phyloP scores from a whole-genome alignment of 2,113 vertebrate genomes.

The Nycticebus coucang region DNA sequence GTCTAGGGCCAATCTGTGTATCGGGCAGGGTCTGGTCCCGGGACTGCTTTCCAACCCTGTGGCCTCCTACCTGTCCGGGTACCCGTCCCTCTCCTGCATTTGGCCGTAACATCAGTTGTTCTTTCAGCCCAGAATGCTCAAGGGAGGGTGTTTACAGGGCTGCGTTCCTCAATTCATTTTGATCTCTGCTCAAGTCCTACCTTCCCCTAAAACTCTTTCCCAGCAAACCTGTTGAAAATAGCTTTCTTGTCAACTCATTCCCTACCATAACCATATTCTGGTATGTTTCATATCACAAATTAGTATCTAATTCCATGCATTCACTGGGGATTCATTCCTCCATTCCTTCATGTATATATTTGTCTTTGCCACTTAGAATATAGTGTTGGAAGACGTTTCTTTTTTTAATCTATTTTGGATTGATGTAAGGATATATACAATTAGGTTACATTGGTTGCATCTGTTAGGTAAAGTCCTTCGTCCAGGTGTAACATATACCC shows the following conservation, averaged over 20 bases:
- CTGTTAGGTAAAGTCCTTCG: no score
- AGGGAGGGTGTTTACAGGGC: background rate
- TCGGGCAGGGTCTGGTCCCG: background rate
- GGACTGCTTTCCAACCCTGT: background rate
- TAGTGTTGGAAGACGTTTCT: background rate
- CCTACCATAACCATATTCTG: background rate
- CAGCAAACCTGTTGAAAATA: background rate
- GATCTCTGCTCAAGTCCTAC: background rate
- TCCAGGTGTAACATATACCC: no score
- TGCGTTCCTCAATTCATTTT: background rate
- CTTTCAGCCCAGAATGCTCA: background rate
- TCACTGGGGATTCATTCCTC: background rate
- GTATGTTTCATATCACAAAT: background rate
- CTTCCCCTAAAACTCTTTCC: background rate
- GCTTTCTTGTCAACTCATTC: background rate
- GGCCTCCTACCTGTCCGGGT: background rate
- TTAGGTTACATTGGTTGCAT: no score
- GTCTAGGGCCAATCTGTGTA: background rate
- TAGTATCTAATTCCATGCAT: background rate
- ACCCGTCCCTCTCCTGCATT: background rate
- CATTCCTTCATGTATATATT: background rate
- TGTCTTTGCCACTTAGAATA: background rate
- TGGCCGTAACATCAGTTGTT: background rate
- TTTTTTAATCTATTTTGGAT: no score
- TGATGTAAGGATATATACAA: no score